Conservation (phyloP, 2,113 vertebrate genomes). For the Pachyramphus minor region DNA sequence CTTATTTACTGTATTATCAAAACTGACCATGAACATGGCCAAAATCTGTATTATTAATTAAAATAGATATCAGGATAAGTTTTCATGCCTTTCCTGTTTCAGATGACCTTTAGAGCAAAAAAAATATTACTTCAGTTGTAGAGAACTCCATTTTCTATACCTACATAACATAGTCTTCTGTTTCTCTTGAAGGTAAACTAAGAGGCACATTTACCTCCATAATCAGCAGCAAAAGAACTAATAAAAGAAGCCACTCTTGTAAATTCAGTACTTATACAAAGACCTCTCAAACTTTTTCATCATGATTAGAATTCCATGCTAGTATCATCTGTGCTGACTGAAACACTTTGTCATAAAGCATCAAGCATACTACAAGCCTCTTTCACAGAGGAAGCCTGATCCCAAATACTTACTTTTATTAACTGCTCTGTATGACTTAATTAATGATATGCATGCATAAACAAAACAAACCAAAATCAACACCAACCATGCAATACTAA, state of each 20-base stretch:
- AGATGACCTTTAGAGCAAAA: neutral
- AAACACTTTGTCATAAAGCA: neutral
- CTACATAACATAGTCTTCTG: neutral
- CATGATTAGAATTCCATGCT: neutral
- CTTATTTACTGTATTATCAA: neutral
- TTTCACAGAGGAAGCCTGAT: constrained; percentile 18
- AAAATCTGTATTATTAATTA: neutral
- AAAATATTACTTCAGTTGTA: neutral
- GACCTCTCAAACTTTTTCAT: neutral
- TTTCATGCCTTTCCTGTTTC: neutral
- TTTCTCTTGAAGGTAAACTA: neutral
- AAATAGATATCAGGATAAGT: neutral
- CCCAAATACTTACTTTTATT: constrained; percentile 15
- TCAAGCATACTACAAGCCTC: neutral
- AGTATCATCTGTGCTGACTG: neutral
- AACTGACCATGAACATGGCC: neutral
- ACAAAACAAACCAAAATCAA: neutral
- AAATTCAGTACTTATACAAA: neutral
- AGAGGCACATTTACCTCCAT: neutral
- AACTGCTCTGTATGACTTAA: constrained; percentile 10
- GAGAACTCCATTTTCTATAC: neutral
- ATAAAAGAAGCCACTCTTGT: neutral
- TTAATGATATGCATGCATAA: neutral
- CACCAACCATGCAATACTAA: neutral
- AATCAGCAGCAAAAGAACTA: neutral